Base-by-base conservation (phyloP, 2,113 vertebrate genomes). In the Protomyctophum bolini region DNA sequence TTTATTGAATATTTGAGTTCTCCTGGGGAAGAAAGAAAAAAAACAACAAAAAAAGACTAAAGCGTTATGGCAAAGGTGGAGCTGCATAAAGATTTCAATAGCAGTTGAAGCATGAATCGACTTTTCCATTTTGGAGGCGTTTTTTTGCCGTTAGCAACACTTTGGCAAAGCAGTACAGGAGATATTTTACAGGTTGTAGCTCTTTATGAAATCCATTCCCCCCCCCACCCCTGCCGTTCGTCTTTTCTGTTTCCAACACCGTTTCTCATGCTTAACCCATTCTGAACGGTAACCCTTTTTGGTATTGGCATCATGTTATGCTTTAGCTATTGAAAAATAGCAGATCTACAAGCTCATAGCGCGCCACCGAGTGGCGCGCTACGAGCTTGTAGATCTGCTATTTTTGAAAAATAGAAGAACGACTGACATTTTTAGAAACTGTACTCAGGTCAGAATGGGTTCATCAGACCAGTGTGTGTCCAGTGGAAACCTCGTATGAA, bases 121-220 rank as follows among this genome's bases (percentile, higher is more conserved):
- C 70, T 77, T 68, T 21, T 58, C 12, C 51, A n/a, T 58, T 68
- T 68, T 73, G 12, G 60, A 69, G 65, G 63, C 56, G 47, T 74
- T 81, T 12, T 74, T 81, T 12, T 10, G 54, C 58, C 63, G 55
- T 75, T 29, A 74, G 70, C 28, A 1, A 64, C 60, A 65, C 57
- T 12, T 76, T 6, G 4, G 21, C 12, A 28, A 28, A 64, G 54
- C 29, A 64, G 10, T 68, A 28, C 49, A 67, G 50, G 46, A 75
- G 63, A 72, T 59, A 66, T 65, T 75, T 46, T 63, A 63, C 45
- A 54, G 57, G n/a, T 15, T 73, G 21, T 56, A 73, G 49, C 52
- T 52, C 21, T 61, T 49, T 11, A 55, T 41, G n/a, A 54, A 73
- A 74, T 54, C 6, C 51, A 56, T 62, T n/a, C n/a, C n/a, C n/a